phyloP scores from a whole-genome alignment of 2,797 vertebrate genomes.

The Pseudopleuronectes americanus region DNA sequence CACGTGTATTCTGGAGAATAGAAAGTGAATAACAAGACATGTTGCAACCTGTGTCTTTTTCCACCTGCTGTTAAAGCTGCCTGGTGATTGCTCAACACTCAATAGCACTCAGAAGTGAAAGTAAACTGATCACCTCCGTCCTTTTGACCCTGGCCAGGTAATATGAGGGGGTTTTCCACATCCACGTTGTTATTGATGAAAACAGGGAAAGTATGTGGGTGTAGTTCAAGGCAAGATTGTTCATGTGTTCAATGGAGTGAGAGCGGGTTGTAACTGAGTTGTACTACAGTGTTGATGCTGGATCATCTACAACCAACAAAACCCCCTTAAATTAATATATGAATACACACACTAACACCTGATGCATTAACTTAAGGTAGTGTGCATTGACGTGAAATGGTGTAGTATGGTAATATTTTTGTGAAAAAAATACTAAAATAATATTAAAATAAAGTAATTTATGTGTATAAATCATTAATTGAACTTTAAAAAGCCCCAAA shows the following conservation, averaged over 20 bases:
- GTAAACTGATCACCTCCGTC: slow-evolving; percentile 23
- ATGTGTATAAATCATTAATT: no score
- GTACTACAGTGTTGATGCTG: slow-evolving; percentile 1
- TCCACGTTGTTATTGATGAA: not conserved
- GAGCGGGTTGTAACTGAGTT: not conserved
- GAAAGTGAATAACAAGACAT: slow-evolving; percentile 12
- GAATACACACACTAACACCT: no score
- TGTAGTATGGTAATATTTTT: no score
- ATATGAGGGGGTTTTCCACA: slow-evolving; percentile 11
- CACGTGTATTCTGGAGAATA: not conserved
- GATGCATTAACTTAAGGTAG: no score
- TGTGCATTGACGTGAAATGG: no score
- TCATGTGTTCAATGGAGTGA: accelerated
- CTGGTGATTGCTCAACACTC: not conserved
- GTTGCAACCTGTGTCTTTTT: slow-evolving; percentile 35
- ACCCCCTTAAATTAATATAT: not conserved
- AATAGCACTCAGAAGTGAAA: slow-evolving; percentile 60
- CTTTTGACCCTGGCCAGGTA: not conserved
- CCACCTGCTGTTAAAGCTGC: not conserved
- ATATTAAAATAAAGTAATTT: no score
- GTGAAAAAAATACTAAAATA: no score
- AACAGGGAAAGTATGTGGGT: not conserved
- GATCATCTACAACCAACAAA: not conserved
- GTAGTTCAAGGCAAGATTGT: not conserved
- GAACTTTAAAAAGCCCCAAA: no score